Conservation (phyloP, 2,797 vertebrate species). For the Capromys pilorides region DNA sequence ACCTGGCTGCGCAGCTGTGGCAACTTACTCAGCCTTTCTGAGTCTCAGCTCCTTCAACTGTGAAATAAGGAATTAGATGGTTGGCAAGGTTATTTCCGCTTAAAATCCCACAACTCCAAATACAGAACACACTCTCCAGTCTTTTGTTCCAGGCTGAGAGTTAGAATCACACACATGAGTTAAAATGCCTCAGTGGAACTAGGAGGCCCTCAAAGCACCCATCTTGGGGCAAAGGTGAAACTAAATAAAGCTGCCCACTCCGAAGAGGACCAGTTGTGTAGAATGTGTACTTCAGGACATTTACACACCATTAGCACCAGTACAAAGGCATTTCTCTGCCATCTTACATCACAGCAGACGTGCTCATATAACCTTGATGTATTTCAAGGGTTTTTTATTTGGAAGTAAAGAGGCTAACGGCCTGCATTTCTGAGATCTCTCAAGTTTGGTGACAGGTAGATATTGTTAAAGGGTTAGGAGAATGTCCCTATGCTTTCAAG, state of each 20-base stretch:
- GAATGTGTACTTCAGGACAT: neutral
- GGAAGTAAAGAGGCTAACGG: constrained; percentile 79
- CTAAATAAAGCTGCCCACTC: neutral
- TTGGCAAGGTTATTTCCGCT: neutral
- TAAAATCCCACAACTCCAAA: neutral
- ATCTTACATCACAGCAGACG: constrained; percentile 58
- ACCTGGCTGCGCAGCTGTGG: neutral
- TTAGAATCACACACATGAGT: neutral
- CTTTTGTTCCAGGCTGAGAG: neutral
- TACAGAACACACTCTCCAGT: neutral
- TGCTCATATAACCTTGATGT: constrained; percentile 74
- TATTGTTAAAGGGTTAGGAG: constrained; percentile 70
- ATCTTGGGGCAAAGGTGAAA: neutral
- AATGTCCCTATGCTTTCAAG: constrained; percentile 74
- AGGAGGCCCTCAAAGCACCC: neutral
- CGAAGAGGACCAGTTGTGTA: neutral
- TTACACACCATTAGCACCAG: constrained; percentile 59
- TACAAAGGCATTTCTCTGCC: constrained; percentile 70
- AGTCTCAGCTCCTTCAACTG: neutral
- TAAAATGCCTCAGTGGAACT: neutral
- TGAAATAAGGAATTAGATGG: neutral
- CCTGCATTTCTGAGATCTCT: constrained; percentile 77
- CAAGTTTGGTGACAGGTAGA: constrained; percentile 80
- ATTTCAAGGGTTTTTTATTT: constrained; percentile 80
- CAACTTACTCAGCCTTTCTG: neutral